A percentile compares a stretch with the other conserved stretches of the same genome.
Evolutionary conservation across 2,888 invertebrate genomes (phyloP).

Genomic region (Meta bourneti): DNA sequence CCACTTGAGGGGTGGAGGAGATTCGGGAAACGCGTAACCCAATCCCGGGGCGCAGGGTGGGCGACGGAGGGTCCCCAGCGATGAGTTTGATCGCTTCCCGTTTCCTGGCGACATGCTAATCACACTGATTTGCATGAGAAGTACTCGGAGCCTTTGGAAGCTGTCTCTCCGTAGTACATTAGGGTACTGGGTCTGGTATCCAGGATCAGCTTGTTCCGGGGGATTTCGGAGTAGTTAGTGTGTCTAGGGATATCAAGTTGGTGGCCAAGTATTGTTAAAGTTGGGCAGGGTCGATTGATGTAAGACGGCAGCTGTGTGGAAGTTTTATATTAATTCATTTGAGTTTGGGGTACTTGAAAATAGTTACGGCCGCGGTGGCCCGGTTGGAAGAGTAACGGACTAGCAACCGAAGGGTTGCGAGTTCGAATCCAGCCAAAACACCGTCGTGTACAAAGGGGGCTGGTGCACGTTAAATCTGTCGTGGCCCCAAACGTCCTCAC

Average conservation of each 20-base stretch:
- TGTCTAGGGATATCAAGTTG: slow-evolving; percentile 16
- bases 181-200: slow-evolving; percentile 31
- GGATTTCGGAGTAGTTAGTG: not conserved
- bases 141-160: not conserved
- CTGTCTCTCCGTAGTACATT: slow-evolving; percentile 7
- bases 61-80: slow-evolving; percentile 21
- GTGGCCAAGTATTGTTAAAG: slow-evolving; percentile 1
- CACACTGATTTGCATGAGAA: slow-evolving; percentile 72
- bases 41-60: slow-evolving; percentile 13
- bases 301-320: not conserved
- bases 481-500: too few relatives aligned
- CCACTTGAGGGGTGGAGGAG: slow-evolving; percentile 9
- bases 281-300: not conserved
- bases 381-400: too few relatives aligned
- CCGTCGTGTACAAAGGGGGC: too few relatives aligned
- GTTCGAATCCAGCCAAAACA: too few relatives aligned
- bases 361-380: too few relatives aligned
- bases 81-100: slow-evolving; percentile 69
- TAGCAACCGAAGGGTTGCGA: too few relatives aligned
- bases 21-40: slow-evolving; percentile 10
- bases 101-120: slow-evolving; percentile 72
- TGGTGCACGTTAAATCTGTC: too few relatives aligned
- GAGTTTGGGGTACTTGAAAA: too few relatives aligned
- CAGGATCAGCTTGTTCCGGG: not conserved
- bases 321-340: not conserved